Evolutionary conservation across 2,888 invertebrate species (phyloP).

Genomic region (Molanna angustata): DNA sequence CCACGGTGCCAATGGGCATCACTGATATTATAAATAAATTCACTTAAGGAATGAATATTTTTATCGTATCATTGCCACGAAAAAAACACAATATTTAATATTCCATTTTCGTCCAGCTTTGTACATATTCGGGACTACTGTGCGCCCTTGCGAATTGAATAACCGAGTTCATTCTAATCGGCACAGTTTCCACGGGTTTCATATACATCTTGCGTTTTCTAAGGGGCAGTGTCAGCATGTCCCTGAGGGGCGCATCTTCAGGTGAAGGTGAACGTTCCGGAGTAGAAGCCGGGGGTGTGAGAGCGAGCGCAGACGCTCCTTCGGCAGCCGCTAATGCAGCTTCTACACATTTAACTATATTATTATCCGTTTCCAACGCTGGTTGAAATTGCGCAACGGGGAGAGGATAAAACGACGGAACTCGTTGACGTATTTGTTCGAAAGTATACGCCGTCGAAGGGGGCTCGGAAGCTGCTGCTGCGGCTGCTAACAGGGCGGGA

Average conservation of each 20-base stretch:
- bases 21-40: too few species aligned
- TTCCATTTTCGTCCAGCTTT: conserved; percentile 5
- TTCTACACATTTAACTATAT: conserved; percentile 60
- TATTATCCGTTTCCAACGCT: conserved; percentile 49
- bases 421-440: conserved; percentile 39
- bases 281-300: conserved; percentile 41
- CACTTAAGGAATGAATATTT: too few species aligned
- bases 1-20: too few species aligned
- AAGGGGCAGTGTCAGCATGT: conserved; percentile 67
- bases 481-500: conserved; percentile 50
- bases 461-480: conserved; percentile 41
- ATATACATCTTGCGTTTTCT: conserved; percentile 78
- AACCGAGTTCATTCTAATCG: conserved; percentile 65
- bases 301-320: conserved; percentile 35
- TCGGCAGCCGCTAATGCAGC: conserved; percentile 59
- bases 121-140: conserved; percentile 4
- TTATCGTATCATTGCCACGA: too few species aligned
- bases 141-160: conserved; percentile 79
- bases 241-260: conserved; percentile 54
- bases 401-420: conserved; percentile 42
- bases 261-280: conserved; percentile 54
- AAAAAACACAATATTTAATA: neutral
- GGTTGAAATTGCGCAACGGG: conserved; percentile 41
- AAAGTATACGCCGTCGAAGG: conserved; percentile 30
- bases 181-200: conserved; percentile 52